Percentiles rank a stretch among this genome's conserved stretches.
phyloP scores from a whole-genome alignment of 2,888 invertebrate genomes.

The Ceramica pisi region DNA sequence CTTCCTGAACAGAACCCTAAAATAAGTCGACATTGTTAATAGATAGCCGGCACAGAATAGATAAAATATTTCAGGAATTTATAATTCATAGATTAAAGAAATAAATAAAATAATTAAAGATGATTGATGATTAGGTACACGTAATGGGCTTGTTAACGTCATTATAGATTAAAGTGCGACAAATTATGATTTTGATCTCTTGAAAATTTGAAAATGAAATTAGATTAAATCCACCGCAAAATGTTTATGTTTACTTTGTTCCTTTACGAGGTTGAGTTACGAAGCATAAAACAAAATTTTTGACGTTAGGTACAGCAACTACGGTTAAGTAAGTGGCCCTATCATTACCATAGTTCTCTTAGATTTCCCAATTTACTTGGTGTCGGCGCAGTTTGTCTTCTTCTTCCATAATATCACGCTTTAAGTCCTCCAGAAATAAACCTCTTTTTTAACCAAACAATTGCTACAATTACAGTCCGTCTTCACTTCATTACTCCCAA shows the following conservation, averaged over 20 bases:
- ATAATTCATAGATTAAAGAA: slow-evolving; percentile 14
- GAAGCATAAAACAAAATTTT: not conserved
- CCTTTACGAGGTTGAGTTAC: not conserved
- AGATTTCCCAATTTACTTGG: too few species aligned
- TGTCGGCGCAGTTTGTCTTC: too few species aligned
- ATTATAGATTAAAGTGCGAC: slow-evolving; percentile 11
- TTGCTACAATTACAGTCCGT: too few species aligned
- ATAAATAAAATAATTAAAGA: slow-evolving; percentile 9
- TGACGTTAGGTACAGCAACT: not conserved
- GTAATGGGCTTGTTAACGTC: slow-evolving; percentile 6
- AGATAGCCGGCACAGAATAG: slow-evolving; percentile 1
- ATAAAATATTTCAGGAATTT: slow-evolving; percentile 10
- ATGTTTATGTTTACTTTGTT: not conserved
- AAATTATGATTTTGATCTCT: not conserved
- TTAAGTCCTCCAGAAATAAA: too few species aligned
- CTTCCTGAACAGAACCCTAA: slow-evolving; percentile 8
- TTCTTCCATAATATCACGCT: too few species aligned
- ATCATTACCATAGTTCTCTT: not conserved
- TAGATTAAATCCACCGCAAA: not conserved
- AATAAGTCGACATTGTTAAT: not conserved
- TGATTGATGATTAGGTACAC: too few species aligned
- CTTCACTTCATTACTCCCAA: too few species aligned
- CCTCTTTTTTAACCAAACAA: too few species aligned
- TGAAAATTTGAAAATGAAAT: not conserved
- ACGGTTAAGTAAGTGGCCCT: not conserved